Evolutionary conservation across 2,888 invertebrate species (phyloP).

Genomic region (Perizoma affinitatum): DNA sequence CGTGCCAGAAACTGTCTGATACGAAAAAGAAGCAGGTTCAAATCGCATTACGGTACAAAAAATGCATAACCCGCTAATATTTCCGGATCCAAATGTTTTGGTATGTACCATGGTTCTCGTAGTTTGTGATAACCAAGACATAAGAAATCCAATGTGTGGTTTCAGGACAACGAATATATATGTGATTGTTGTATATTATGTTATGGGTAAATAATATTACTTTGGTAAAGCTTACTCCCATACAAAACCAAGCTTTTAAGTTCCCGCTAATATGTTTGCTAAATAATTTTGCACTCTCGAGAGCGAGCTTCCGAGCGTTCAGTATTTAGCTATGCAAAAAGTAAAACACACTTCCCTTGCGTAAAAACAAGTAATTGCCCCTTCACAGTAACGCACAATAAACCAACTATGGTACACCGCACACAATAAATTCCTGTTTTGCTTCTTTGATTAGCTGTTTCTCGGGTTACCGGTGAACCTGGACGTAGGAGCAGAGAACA

Average conservation of each 20-base stretch:
- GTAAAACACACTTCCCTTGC: constrained; percentile 21
- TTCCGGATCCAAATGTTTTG: too few species aligned
- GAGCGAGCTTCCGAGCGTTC: constrained; percentile 11
- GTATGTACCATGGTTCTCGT: too few species aligned
- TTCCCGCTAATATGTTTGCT: constrained; percentile 10
- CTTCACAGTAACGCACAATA: constrained; percentile 77
- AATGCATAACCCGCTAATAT: too few species aligned
- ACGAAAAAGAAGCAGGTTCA: too few species aligned
- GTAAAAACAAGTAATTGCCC: constrained; percentile 71
- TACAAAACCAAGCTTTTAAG: constrained; percentile 7
- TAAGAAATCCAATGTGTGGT: too few species aligned
- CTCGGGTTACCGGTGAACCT: constrained; percentile 74
- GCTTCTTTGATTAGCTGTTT: constrained; percentile 77
- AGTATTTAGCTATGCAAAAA: constrained; percentile 21
- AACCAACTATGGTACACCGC: constrained; percentile 74
- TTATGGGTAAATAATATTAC: too few species aligned
- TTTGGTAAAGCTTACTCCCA: too few species aligned
- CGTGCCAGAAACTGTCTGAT: too few species aligned
- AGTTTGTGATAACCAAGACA: too few species aligned
- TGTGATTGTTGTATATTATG: too few species aligned
- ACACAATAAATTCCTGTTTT: constrained; percentile 80
- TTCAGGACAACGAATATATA: too few species aligned
- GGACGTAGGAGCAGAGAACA: constrained; percentile 16
- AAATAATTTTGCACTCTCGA: constrained; percentile 10
- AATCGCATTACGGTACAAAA: too few species aligned